Conservation (phyloP, 1,140 invertebrate species). For the Zaprionus capensis region DNA sequence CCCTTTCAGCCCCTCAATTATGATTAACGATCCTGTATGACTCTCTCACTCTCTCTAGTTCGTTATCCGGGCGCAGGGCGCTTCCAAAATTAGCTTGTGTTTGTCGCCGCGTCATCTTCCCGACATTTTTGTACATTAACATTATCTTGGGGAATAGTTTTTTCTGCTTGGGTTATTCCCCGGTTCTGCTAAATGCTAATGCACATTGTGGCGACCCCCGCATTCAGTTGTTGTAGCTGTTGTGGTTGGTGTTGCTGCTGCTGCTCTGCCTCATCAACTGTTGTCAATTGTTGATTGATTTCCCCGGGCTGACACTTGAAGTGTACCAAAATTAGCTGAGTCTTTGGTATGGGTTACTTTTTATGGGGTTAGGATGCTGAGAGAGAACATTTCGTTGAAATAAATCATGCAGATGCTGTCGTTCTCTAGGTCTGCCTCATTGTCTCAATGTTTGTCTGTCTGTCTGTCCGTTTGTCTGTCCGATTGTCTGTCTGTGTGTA, state of each 20-base stretch:
- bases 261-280: constrained; percentile 39
- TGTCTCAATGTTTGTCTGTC: not conserved
- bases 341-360: constrained; percentile 21
- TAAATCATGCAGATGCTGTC: constrained; percentile 28
- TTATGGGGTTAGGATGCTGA: constrained; percentile 43
- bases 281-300: constrained; percentile 79
- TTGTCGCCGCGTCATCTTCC: constrained; percentile 57
- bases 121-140: constrained; percentile 58
- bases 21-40: constrained; percentile 64
- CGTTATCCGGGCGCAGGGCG: constrained; percentile 18
- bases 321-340: constrained; percentile 59
- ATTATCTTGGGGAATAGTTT: constrained; percentile 33
- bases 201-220: constrained; percentile 50
- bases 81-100: constrained; percentile 63
- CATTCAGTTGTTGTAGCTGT: constrained; percentile 38
- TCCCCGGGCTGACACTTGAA: constrained; percentile 64
- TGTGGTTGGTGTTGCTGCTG: constrained; percentile 10
- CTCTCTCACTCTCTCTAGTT: not conserved
- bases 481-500: not conserved
- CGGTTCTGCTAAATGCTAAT: constrained; percentile 29
- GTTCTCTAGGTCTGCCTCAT: not conserved
- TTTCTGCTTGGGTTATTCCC: constrained; percentile 13
- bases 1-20: constrained; percentile 66
- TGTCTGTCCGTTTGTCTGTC: not conserved
- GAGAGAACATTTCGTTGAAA: constrained; percentile 38